Evolutionary conservation across 2,888 invertebrate genomes (phyloP).

Genomic region (Hoplodrina ambigua): DNA sequence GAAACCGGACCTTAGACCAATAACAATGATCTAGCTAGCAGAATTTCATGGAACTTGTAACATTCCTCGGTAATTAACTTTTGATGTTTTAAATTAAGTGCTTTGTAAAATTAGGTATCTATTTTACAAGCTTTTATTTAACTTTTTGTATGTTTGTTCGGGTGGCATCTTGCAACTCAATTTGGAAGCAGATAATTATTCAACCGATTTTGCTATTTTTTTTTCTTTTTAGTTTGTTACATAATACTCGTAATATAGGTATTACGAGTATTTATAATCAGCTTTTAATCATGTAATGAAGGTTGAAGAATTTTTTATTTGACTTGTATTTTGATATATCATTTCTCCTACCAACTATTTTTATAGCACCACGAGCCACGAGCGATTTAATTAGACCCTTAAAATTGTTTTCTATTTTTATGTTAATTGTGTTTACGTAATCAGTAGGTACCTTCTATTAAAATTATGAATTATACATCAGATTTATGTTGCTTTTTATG

Average conservation of each 20-base stretch:
- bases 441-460: background rate
- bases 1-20: no score
- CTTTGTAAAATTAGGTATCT: conserved; percentile 7
- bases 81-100: conserved; percentile 13
- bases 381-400: conserved; percentile 26
- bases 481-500: conserved; percentile 15
- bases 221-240: conserved; percentile 30
- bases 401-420: conserved; percentile 31
- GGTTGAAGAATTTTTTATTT: conserved; percentile 1
- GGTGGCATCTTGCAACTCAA: no score
- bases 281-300: conserved; percentile 27
- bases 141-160: no score
- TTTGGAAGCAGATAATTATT: no score
- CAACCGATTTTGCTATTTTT: conserved; percentile 5
- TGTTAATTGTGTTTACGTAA: conserved; percentile 14
- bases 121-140: no score
- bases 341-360: conserved; percentile 28
- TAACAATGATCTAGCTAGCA: background rate
- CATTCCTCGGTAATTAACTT: background rate
- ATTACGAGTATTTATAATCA: background rate
- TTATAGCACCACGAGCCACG: conserved; percentile 19
- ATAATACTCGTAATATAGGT: no score
- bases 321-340: background rate
- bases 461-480: conserved; percentile 29
- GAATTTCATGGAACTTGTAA: conserved; percentile 4